These are phyloP conservation scores for Parasteatoda lunata DNA, from an alignment of 2,888 invertebrate species.

Conservation along the genomic window DNA sequence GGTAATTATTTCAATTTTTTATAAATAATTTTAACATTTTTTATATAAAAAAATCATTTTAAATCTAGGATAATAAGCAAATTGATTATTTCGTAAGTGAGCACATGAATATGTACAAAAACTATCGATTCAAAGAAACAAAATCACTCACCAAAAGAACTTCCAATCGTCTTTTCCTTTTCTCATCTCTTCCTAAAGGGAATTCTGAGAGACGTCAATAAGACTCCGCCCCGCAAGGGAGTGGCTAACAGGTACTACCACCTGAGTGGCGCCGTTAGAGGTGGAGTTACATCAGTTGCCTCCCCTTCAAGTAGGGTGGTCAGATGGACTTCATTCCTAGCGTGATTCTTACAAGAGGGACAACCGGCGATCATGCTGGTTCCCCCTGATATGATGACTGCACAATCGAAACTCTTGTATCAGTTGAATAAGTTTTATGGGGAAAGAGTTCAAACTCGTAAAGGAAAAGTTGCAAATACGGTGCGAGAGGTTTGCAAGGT, in stretches of 20 bases:
- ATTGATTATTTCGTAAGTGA: not conserved
- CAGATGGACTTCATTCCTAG: conserved; percentile 16
- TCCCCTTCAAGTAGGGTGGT: conserved; percentile 24
- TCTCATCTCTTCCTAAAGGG: conserved; percentile 20
- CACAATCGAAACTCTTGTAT: conserved; percentile 94
- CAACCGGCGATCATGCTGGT: conserved; percentile 81
- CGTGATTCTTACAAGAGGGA: conserved; percentile 34
- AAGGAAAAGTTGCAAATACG: conserved; percentile 88
- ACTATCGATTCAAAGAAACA: conserved; percentile 44
- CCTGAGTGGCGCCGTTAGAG: conserved; percentile 9
- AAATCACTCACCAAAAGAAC: conserved; percentile 28
- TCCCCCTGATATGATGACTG: conserved; percentile 90
- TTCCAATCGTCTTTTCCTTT: conserved; percentile 32
- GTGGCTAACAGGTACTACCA: conserved; percentile 52
- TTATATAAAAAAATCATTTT: too few relatives aligned
- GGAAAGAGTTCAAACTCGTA: conserved; percentile 90
- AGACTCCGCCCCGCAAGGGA: conserved; percentile 37
- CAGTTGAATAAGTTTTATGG: conserved; percentile 95
- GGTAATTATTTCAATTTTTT: too few relatives aligned
- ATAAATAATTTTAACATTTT: too few relatives aligned
- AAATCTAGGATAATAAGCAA: too few relatives aligned
- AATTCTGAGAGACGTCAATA: conserved; percentile 30
- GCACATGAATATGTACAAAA: conserved; percentile 9
- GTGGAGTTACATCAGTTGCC: not conserved
- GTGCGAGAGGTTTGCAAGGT: conserved; percentile 92